Percentiles rank a stretch among this genome's conserved stretches.
Evolutionary conservation across 1,140 invertebrate genomes (phyloP).

Genomic region (Drosophila tsacasi): DNA sequence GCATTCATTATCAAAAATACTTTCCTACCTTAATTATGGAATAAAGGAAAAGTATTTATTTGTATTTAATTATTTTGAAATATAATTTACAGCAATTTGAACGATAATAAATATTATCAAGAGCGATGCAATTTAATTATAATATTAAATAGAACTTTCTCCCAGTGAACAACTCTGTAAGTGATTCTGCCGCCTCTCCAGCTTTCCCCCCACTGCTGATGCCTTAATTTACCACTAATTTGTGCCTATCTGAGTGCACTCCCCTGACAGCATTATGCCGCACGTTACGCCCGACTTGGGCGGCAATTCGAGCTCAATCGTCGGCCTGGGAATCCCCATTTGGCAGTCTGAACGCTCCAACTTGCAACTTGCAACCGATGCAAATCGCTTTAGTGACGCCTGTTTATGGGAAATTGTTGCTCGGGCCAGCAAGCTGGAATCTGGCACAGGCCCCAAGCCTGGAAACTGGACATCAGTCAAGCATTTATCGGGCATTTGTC

Average conservation of each 20-base stretch:
- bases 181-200: slow-evolving; percentile 4
- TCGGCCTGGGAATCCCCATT: slow-evolving; percentile 16
- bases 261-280: slow-evolving; percentile 30
- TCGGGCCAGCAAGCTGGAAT: slow-evolving; percentile 15
- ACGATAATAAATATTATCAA: not conserved
- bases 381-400: slow-evolving; percentile 72
- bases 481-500: slow-evolving; percentile 38
- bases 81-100: too few relatives aligned
- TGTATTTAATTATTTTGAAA: not conserved
- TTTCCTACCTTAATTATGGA: not conserved
- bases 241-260: slow-evolving; percentile 60
- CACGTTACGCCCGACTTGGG: slow-evolving; percentile 47
- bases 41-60: not conserved
- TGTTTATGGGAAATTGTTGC: slow-evolving; percentile 71
- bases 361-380: slow-evolving; percentile 43
- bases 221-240: slow-evolving; percentile 82
- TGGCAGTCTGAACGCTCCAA: not conserved
- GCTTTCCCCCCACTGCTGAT: slow-evolving; percentile 33
- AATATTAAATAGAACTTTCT: not conserved
- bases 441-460: not conserved
- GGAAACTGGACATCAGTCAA: slow-evolving; percentile 27
- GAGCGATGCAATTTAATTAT: too few relatives aligned
- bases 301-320: slow-evolving; percentile 16
- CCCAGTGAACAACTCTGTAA: slow-evolving; percentile 21
- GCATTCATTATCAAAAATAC: not conserved